Evolutionary conservation across 2,113 vertebrate genomes (phyloP).

Genomic region (Macaca nemestrina): DNA sequence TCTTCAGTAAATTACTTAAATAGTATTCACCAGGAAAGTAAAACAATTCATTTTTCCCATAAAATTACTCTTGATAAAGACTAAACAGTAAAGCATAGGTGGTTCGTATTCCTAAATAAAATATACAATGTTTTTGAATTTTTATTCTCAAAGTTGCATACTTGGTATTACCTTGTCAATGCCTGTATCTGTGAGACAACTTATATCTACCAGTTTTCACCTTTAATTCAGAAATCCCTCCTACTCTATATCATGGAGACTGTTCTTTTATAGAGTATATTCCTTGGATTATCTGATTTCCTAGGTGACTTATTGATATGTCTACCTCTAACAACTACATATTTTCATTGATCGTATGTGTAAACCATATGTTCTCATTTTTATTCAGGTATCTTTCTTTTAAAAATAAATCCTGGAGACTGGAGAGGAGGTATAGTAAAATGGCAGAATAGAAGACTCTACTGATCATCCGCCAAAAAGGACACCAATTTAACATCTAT

Average conservation of each 20-base stretch:
- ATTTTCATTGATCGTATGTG: not conserved
- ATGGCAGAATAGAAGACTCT: no score
- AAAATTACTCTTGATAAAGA: not conserved
- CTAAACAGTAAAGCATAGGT: not conserved
- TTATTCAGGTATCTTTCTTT: not conserved
- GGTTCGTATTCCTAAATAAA: not conserved
- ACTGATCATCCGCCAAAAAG: no score
- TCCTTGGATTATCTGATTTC: not conserved
- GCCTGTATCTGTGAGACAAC: not conserved
- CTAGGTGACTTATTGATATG: not conserved
- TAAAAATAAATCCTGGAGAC: not conserved
- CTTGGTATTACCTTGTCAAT: not conserved
- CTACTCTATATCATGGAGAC: not conserved
- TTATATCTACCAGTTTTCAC: not conserved
- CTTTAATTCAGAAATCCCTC: not conserved
- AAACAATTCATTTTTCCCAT: not conserved
- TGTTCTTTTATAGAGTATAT: not conserved
- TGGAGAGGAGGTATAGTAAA: no score
- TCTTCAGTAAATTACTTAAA: conserved; percentile 24
- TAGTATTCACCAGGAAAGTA: conserved; percentile 2
- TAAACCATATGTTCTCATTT: not conserved
- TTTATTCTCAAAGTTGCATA: not conserved
- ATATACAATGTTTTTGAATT: not conserved
- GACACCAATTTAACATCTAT: no score
- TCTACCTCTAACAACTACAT: not conserved